Evolutionary conservation across 2,888 invertebrate genomes (phyloP).

Genomic region (Drosophila buzzatii): DNA sequence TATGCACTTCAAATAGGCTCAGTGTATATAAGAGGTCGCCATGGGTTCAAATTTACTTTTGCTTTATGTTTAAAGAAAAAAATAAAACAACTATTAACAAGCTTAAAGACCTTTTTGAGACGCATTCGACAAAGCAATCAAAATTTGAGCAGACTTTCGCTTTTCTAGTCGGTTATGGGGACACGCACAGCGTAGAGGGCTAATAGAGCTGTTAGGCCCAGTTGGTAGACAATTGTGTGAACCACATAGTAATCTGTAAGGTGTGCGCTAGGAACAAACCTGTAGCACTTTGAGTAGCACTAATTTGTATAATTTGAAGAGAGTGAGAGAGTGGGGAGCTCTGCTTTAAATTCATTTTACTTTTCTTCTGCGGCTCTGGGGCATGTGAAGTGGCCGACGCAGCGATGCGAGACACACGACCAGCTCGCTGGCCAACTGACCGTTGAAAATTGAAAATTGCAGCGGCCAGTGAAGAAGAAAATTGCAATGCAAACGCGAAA

Average conservation of each 20-base stretch:
- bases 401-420: slow-evolving; percentile 64
- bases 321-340: slow-evolving; percentile 42
- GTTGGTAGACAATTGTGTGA: slow-evolving; percentile 54
- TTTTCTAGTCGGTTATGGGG: slow-evolving; percentile 48
- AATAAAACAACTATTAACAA: slow-evolving; percentile 42
- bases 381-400: slow-evolving; percentile 20
- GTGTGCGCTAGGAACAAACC: slow-evolving; percentile 68
- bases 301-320: slow-evolving; percentile 74
- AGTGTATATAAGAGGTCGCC: slow-evolving; percentile 22
- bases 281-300: slow-evolving; percentile 57
- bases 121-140: slow-evolving; percentile 44
- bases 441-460: slow-evolving; percentile 82
- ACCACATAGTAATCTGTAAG: slow-evolving; percentile 37
- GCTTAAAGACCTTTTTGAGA: slow-evolving; percentile 26
- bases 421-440: slow-evolving; percentile 75
- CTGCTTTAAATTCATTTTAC: slow-evolving; percentile 2
- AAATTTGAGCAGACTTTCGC: slow-evolving; percentile 63
- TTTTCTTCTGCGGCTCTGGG: not conserved
- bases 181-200: slow-evolving; percentile 33
- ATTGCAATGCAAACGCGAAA: slow-evolving; percentile 65
- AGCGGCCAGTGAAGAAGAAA: slow-evolving; percentile 82
- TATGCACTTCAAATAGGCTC: not conserved
- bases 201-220: slow-evolving; percentile 59
- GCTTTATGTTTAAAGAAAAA: slow-evolving; percentile 36
- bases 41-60: slow-evolving; percentile 38